Percentiles rank a stretch among this genome's conserved stretches.
Conservation (phyloP, 2,888 invertebrate species). For the Hirtodrosophila alboralis region DNA sequence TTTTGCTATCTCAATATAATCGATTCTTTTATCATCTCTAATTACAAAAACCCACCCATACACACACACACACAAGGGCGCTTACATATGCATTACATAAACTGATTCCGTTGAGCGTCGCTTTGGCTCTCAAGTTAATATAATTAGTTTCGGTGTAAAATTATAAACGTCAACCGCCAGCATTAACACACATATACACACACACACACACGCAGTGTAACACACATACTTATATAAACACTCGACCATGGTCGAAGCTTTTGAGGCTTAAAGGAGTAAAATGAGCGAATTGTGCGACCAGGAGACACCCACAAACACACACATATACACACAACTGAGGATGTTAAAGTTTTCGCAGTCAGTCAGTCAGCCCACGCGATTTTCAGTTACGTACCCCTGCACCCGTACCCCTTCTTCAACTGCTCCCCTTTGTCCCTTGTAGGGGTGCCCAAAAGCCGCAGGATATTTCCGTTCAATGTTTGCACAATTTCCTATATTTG, state of each 20-base stretch:
- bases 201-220: constrained; percentile 14
- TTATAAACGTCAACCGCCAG: constrained; percentile 62
- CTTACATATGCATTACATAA: constrained; percentile 72
- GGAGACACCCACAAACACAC: constrained; percentile 21
- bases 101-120: constrained; percentile 57
- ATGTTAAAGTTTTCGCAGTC: constrained; percentile 35
- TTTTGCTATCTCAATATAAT: too few species aligned
- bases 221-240: constrained; percentile 1
- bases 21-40: too few species aligned
- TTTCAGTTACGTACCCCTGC: constrained; percentile 23
- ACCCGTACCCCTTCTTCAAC: neutral
- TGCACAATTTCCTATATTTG: constrained; percentile 71
- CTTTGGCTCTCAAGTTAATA: constrained; percentile 63
- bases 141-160: constrained; percentile 74
- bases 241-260: constrained; percentile 31
- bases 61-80: constrained; percentile 18
- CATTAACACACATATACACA: constrained; percentile 31
- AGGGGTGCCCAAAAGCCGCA: constrained; percentile 49
- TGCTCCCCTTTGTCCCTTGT: neutral
- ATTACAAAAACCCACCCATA: too few species aligned
- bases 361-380: constrained; percentile 15
- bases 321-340: constrained; percentile 1
- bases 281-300: constrained; percentile 46
- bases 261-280: constrained; percentile 49
- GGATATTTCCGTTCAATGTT: constrained; percentile 77